Conservation (phyloP, 1,140 invertebrate genomes). For the Colletes gigas region DNA sequence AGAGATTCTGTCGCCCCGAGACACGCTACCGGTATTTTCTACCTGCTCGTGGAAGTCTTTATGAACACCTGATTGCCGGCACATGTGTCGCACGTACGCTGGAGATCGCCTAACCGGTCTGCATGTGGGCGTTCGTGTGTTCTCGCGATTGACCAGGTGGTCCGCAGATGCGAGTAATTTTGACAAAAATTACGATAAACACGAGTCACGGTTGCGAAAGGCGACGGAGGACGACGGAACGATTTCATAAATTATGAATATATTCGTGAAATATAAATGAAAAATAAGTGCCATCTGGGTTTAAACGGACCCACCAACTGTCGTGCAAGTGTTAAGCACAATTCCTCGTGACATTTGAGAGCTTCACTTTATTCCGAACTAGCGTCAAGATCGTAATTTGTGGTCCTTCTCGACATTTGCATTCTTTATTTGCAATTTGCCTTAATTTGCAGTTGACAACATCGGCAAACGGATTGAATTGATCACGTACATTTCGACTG, state of each 20-base stretch:
- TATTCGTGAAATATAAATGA: no score
- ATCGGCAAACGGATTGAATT: slow-evolving; percentile 39
- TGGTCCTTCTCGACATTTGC: no score
- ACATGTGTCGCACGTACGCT: neutral
- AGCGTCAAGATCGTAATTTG: no score
- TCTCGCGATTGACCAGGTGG: slow-evolving; percentile 43
- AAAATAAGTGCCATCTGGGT: no score
- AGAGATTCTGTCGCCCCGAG: slow-evolving; percentile 42
- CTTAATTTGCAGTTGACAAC: slow-evolving; percentile 22
- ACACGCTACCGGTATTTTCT: slow-evolving; percentile 49
- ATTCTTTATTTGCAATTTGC: neutral
- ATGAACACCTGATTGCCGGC: slow-evolving; percentile 45
- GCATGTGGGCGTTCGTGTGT: neutral
- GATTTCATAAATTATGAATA: no score
- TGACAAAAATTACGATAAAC: slow-evolving; percentile 20
- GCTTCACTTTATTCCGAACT: no score
- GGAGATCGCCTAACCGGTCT: neutral
- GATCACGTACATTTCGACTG: slow-evolving; percentile 47
- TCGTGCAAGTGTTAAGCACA: no score
- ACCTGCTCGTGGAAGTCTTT: slow-evolving; percentile 14
- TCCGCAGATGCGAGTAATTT: slow-evolving; percentile 43
- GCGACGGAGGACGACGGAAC: no score
- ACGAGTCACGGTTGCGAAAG: no score
- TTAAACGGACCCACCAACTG: no score
- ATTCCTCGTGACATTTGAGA: no score